These are phyloP conservation scores for Pteruthius melanotis DNA, from an alignment of 2,113 vertebrate species.

Conservation along the genomic window DNA sequence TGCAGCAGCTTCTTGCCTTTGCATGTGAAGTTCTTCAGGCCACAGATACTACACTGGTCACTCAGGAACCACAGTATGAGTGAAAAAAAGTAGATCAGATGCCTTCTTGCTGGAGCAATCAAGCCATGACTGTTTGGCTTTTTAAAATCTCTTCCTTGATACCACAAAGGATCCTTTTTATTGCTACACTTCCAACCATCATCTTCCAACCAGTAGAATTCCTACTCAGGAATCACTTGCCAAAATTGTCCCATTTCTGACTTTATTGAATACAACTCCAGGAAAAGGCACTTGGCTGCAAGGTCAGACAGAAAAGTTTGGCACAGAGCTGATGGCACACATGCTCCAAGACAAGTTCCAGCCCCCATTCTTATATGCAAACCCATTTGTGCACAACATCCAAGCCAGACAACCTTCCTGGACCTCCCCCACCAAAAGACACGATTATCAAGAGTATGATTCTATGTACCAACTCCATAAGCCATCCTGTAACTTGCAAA, in stretches of 20 bases:
- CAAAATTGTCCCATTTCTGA: background rate
- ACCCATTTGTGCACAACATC: background rate
- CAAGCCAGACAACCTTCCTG: background rate
- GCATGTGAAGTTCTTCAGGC: background rate
- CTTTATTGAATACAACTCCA: background rate
- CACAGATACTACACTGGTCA: background rate
- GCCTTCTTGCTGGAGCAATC: background rate
- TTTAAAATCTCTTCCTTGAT: background rate
- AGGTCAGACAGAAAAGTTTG: background rate
- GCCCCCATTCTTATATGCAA: background rate
- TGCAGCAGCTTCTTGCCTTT: background rate
- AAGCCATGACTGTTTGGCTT: background rate
- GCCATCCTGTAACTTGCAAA: background rate
- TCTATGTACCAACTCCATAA: background rate
- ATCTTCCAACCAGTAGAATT: background rate
- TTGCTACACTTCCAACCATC: background rate
- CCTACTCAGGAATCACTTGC: background rate
- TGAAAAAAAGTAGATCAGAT: background rate
- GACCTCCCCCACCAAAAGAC: background rate
- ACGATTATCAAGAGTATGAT: background rate
- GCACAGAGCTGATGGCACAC: fast-evolving
- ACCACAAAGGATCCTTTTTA: background rate
- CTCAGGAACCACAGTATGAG: background rate
- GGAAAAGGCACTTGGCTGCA: background rate
- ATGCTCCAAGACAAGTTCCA: background rate